phyloP scores from a whole-genome alignment of 1,140 invertebrate genomes.

The Pseudomyrmex pallidus region DNA sequence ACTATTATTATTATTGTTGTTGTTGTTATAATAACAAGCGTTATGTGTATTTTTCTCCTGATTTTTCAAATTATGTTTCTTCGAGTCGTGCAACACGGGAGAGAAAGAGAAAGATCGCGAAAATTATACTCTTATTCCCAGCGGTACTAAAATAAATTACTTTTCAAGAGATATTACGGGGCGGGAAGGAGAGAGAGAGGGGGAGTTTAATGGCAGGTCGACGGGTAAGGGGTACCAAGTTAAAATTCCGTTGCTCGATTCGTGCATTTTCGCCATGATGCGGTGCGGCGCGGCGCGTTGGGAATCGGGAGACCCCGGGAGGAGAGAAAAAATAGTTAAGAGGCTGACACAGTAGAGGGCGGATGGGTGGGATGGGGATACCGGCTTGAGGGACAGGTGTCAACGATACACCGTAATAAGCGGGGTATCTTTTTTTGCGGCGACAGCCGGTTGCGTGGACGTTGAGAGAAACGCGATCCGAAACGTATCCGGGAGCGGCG shows the following conservation, averaged over 20 bases:
- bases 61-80: not conserved
- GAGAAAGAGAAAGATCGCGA: not conserved
- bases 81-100: too few species aligned
- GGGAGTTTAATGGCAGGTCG: conserved; percentile 64
- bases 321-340: conserved; percentile 85
- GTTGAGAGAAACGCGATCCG: conserved; percentile 28
- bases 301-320: conserved; percentile 65
- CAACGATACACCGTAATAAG: conserved; percentile 77
- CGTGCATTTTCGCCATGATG: conserved; percentile 79
- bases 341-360: conserved; percentile 83
- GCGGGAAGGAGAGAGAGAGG: not conserved
- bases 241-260: conserved; percentile 75
- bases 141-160: not conserved
- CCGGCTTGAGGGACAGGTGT: conserved; percentile 84
- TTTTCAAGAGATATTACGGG: not conserved
- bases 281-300: conserved; percentile 18
- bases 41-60: too few species aligned
- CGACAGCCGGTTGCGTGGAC: conserved; percentile 39
- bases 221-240: conserved; percentile 72
- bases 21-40: too few species aligned
- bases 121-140: not conserved
- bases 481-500: conserved; percentile 47
- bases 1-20: too few species aligned
- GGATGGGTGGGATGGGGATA: conserved; percentile 82
- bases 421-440: conserved; percentile 71